Conservation (phyloP, 1,140 invertebrate species). For the Drosophila elegans region DNA sequence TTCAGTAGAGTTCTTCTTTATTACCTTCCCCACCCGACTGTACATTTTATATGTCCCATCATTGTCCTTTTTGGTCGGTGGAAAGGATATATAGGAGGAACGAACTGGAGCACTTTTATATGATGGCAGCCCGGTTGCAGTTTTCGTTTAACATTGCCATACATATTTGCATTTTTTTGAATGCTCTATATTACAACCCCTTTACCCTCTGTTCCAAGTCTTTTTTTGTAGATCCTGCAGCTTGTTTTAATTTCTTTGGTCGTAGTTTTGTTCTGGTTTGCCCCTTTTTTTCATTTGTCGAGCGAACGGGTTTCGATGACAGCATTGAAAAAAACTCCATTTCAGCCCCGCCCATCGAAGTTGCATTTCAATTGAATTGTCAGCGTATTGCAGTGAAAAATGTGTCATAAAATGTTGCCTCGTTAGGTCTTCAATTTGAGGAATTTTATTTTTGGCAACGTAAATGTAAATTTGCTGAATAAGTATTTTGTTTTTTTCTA, state of each 20-base stretch:
- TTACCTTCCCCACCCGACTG: constrained; percentile 1
- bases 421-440: constrained; percentile 16
- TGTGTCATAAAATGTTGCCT: constrained; percentile 52
- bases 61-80: constrained; percentile 50
- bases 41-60: constrained; percentile 52
- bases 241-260: constrained; percentile 75
- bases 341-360: constrained; percentile 16
- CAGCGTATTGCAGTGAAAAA: constrained; percentile 61
- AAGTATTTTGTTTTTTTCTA: background rate
- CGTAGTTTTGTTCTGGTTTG: constrained; percentile 37
- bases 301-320: constrained; percentile 42
- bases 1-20: constrained; percentile 34
- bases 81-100: constrained; percentile 3
- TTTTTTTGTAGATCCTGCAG: constrained; percentile 12
- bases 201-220: constrained; percentile 1
- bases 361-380: constrained; percentile 75
- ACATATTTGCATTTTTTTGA: constrained; percentile 66
- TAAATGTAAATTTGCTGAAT: background rate
- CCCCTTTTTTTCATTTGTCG: constrained; percentile 10
- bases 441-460: background rate
- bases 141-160: constrained; percentile 66
- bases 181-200: constrained; percentile 30
- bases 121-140: constrained; percentile 45
- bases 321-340: constrained; percentile 46
- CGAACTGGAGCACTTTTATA: constrained; percentile 48